Evolutionary conservation across 2,113 vertebrate species (phyloP).

Genomic region (Pomatostomus ruficeps): DNA sequence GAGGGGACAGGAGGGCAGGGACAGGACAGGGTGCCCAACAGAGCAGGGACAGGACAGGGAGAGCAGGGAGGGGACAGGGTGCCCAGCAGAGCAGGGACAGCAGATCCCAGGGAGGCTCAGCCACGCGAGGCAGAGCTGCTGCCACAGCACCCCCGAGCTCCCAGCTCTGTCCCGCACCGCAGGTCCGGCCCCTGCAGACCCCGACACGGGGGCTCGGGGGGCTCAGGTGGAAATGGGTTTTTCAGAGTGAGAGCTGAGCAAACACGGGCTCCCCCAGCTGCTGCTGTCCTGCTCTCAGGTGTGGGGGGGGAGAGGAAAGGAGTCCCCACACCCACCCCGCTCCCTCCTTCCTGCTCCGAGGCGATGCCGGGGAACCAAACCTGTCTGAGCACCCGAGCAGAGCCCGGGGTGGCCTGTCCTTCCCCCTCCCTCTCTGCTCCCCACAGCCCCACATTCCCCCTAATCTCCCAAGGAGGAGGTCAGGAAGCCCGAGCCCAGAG

Average conservation of each 20-base stretch:
- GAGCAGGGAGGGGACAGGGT: not conserved
- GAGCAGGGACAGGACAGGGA: not conserved
- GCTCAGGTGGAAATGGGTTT: not conserved
- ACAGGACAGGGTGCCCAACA: not conserved
- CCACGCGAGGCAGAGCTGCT: not conserved
- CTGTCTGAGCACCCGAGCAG: not conserved
- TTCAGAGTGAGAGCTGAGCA: not conserved
- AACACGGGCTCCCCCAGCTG: not conserved
- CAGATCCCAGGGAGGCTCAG: not conserved
- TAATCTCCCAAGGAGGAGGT: accelerated
- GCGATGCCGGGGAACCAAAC: not conserved
- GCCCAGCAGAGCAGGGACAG: not conserved
- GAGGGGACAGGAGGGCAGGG: not conserved
- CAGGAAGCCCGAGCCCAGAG: not conserved
- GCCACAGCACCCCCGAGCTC: not conserved
- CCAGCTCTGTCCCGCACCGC: not conserved
- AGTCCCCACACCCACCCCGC: not conserved
- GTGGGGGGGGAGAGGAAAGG: not conserved
- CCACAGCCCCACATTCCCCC: not conserved
- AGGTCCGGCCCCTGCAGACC: not conserved
- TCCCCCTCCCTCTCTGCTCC: not conserved
- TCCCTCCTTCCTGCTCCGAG: not conserved
- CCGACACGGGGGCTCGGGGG: accelerated
- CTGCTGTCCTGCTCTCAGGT: not conserved
- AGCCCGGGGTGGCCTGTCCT: not conserved